Evolutionary conservation across 2,888 invertebrate species (phyloP).

Genomic region (Cetonia aurata): DNA sequence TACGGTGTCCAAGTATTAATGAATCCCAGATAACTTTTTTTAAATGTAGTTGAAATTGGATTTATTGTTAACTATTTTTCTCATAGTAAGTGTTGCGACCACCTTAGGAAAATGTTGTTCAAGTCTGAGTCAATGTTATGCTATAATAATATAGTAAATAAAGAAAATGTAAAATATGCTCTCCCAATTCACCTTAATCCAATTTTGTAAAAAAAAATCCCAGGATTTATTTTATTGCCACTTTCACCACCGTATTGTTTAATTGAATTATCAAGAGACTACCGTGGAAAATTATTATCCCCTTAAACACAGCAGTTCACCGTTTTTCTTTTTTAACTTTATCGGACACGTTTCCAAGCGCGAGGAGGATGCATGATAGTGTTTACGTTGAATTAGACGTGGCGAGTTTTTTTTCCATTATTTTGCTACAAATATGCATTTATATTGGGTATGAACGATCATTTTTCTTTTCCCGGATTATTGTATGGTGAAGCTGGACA

Average conservation of each 20-base stretch:
- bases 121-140: not conserved
- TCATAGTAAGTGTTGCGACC: too few species aligned
- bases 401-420: conserved; percentile 18
- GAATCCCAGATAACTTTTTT: too few species aligned
- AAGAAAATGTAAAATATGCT: conserved; percentile 6
- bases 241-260: conserved; percentile 7
- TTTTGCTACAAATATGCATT: not conserved
- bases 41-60: too few species aligned
- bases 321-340: conserved; percentile 1
- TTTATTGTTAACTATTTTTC: too few species aligned
- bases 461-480: not conserved
- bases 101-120: too few species aligned
- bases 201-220: conserved; percentile 13
- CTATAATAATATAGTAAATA: not conserved
- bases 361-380: not conserved
- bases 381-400: conserved; percentile 22
- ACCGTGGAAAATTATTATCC: conserved; percentile 30
- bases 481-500: too few species aligned
- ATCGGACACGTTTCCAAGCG: not conserved
- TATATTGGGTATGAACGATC: not conserved
- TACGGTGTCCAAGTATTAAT: too few species aligned
- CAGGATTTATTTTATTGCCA: conserved; percentile 30
- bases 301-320: conserved; percentile 12
- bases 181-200: conserved; percentile 17
- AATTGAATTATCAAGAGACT: conserved; percentile 34